These are phyloP conservation scores for Pandemis cinnamomeana DNA, from an alignment of 2,888 invertebrate genomes.

Conservation along the genomic window DNA sequence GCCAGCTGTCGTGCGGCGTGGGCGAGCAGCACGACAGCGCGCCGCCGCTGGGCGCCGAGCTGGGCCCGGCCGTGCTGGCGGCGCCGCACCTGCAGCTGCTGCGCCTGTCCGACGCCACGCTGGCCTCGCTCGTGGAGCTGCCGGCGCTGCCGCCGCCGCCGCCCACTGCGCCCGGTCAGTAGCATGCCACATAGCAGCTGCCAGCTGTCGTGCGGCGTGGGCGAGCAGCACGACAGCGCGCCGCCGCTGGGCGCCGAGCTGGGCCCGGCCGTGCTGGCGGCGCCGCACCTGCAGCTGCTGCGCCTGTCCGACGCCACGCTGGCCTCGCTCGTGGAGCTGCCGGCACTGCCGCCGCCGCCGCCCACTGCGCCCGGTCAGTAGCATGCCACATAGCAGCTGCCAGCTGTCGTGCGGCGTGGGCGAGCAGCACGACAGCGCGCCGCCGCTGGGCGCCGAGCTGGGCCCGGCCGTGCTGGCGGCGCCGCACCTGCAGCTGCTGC, in stretches of 20 bases:
- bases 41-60: slow-evolving; percentile 88
- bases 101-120: slow-evolving; percentile 92
- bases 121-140: slow-evolving; percentile 95
- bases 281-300: slow-evolving; percentile 94
- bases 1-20: slow-evolving; percentile 94
- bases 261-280: slow-evolving; percentile 91
- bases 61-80: slow-evolving; percentile 91
- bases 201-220: slow-evolving; percentile 93
- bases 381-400: slow-evolving; percentile 86
- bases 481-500: slow-evolving; percentile 93
- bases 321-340: slow-evolving; percentile 95
- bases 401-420: slow-evolving; percentile 95
- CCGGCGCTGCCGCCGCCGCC: slow-evolving; percentile 88
- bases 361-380: slow-evolving; percentile 57
- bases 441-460: slow-evolving; percentile 89
- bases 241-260: slow-evolving; percentile 89
- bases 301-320: slow-evolving; percentile 93
- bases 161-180: slow-evolving; percentile 58
- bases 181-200: slow-evolving; percentile 86
- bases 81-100: slow-evolving; percentile 94
- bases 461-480: slow-evolving; percentile 92
- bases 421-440: slow-evolving; percentile 94
- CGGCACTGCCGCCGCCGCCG: slow-evolving; percentile 86
- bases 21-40: slow-evolving; percentile 95
- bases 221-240: slow-evolving; percentile 94